Percentiles rank a stretch among this genome's conserved stretches.
These are phyloP conservation scores for Rutpela maculata DNA, from an alignment of 2,888 invertebrate genomes.

Conservation along the genomic window DNA sequence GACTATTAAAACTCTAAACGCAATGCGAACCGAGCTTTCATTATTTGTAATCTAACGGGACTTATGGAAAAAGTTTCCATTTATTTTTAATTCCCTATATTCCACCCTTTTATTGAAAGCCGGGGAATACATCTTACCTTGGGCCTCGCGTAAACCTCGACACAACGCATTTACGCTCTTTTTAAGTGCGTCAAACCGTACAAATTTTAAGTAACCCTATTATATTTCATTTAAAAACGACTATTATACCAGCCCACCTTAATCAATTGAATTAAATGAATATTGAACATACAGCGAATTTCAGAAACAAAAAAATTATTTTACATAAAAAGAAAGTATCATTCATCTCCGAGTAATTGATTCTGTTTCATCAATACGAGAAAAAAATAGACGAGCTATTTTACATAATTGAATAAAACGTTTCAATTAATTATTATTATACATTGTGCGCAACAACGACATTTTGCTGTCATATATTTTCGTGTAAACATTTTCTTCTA, in stretches of 20 bases:
- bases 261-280: conserved; percentile 32
- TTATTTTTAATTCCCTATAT: conserved; percentile 75
- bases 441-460: too few relatives aligned
- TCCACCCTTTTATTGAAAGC: conserved; percentile 74
- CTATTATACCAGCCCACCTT: conserved; percentile 25
- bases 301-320: background rate
- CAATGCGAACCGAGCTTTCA: conserved; percentile 73
- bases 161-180: conserved; percentile 62
- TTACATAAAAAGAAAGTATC: background rate
- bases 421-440: too few relatives aligned
- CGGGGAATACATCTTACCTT: conserved; percentile 67
- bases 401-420: too few relatives aligned
- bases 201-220: conserved; percentile 57
- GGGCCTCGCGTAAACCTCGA: conserved; percentile 63
- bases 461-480: too few relatives aligned
- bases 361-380: background rate
- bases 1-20: conserved; percentile 75
- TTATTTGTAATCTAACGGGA: conserved; percentile 74
- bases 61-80: conserved; percentile 75
- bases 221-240: conserved; percentile 42
- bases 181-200: conserved; percentile 62
- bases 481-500: too few relatives aligned
- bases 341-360: background rate
- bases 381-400: too few relatives aligned
- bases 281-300: conserved; percentile 14